phyloP scores from a whole-genome alignment of 2,888 invertebrate genomes.

The Melieria picta region DNA sequence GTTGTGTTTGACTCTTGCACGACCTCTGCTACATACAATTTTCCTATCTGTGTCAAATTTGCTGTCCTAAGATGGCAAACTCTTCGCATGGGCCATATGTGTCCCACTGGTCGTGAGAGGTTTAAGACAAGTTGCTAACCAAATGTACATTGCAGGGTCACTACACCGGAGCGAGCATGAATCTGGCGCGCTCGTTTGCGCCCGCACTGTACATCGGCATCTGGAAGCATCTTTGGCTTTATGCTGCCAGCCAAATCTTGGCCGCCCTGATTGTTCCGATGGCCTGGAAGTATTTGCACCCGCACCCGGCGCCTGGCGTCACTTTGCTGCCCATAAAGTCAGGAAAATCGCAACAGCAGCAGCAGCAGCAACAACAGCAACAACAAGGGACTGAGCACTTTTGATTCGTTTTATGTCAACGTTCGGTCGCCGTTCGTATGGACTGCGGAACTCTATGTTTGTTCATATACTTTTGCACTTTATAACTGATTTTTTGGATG shows the following conservation, averaged over 20 bases:
- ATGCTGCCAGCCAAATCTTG: not conserved
- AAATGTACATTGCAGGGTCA: conserved; percentile 33
- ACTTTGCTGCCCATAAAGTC: too few species aligned
- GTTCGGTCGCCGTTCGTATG: too few species aligned
- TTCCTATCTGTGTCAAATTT: not conserved
- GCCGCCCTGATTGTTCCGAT: conserved; percentile 14
- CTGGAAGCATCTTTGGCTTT: conserved; percentile 16
- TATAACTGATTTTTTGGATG: too few species aligned
- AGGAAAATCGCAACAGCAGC: too few species aligned
- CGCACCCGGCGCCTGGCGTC: not conserved
- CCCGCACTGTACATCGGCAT: conserved; percentile 5
- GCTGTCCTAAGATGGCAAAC: too few species aligned
- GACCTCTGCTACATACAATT: not conserved
- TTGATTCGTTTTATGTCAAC: too few species aligned
- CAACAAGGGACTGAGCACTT: too few species aligned
- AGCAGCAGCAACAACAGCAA: too few species aligned
- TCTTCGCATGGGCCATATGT: not conserved
- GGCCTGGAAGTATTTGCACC: conserved; percentile 7
- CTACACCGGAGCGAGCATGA: conserved; percentile 18
- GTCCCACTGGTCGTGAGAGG: too few species aligned
- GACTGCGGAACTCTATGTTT: too few species aligned
- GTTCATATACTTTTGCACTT: too few species aligned
- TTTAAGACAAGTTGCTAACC: too few species aligned
- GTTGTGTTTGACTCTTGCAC: conserved; percentile 43
- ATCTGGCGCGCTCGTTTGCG: conserved; percentile 12